Conservation (phyloP, 1,140 invertebrate species). For the Caenorhabditis remanei region DNA sequence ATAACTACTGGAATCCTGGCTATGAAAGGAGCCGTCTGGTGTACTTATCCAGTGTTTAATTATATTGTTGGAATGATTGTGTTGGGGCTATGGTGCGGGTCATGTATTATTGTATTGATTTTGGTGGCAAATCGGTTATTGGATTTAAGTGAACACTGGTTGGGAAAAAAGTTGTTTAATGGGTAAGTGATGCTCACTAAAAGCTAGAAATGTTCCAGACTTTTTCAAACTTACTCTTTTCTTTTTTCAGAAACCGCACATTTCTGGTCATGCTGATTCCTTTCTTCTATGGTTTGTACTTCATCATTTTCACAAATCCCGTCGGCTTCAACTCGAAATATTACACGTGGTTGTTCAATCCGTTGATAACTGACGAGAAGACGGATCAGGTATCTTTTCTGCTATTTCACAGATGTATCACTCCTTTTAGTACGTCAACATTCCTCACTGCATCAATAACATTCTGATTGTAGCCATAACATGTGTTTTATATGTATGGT, state of each 20-base stretch:
- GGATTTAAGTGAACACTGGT: background rate
- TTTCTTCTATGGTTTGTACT: background rate
- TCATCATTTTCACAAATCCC: background rate
- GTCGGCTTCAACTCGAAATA: slow-evolving; percentile 9
- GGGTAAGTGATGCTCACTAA: background rate
- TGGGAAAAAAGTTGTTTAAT: background rate
- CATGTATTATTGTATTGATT: background rate
- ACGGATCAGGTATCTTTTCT: background rate
- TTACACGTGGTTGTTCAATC: slow-evolving; percentile 16
- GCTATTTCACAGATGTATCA: no score
- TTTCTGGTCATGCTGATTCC: background rate
- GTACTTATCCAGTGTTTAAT: background rate
- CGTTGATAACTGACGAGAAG: background rate
- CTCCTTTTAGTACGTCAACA: background rate
- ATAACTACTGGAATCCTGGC: background rate
- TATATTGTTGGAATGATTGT: background rate
- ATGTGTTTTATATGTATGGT: background rate
- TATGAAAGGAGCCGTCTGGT: background rate
- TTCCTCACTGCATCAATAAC: background rate
- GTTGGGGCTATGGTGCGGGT: background rate
- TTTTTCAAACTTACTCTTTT: no score
- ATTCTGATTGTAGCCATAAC: background rate
- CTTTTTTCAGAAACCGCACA: background rate
- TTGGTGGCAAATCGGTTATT: background rate
- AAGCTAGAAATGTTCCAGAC: background rate